These are phyloP conservation scores for Chaitophorus viminalis DNA, from an alignment of 2,888 invertebrate genomes.

Conservation along the genomic window DNA sequence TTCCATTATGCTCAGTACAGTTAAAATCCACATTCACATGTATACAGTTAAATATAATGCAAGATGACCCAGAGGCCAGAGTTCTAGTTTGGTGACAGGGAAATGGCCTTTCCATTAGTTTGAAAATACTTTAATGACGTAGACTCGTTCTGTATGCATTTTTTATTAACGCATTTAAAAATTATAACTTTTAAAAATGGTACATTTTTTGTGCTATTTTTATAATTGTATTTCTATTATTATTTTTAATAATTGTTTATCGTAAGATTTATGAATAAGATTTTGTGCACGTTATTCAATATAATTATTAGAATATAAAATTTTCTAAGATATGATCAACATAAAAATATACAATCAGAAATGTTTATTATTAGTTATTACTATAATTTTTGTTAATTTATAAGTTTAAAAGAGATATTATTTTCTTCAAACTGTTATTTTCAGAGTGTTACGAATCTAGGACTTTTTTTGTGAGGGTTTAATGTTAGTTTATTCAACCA, in stretches of 20 bases:
- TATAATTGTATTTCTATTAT: not conserved
- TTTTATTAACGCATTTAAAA: not conserved
- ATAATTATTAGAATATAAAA: not conserved
- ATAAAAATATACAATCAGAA: too few species aligned
- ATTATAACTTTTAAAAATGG: not conserved
- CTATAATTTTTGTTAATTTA: too few species aligned
- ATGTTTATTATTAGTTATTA: too few species aligned
- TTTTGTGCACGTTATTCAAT: not conserved
- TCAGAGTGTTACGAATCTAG: too few species aligned
- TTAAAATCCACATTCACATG: not conserved
- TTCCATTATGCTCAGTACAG: not conserved
- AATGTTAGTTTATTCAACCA: too few species aligned
- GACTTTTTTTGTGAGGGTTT: too few species aligned
- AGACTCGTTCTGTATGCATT: not conserved
- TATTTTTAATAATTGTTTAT: not conserved
- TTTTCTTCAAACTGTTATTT: too few species aligned
- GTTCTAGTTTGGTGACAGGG: not conserved
- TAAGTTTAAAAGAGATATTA: too few species aligned
- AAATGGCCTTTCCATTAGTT: not conserved
- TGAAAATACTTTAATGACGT: not conserved
- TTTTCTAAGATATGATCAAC: too few species aligned
- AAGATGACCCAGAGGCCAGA: not conserved
- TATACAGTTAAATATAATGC: not conserved
- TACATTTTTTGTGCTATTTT: not conserved
- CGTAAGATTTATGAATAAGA: not conserved